These are phyloP conservation scores for Dione juno DNA, from an alignment of 2,888 invertebrate genomes.

Conservation along the genomic window DNA sequence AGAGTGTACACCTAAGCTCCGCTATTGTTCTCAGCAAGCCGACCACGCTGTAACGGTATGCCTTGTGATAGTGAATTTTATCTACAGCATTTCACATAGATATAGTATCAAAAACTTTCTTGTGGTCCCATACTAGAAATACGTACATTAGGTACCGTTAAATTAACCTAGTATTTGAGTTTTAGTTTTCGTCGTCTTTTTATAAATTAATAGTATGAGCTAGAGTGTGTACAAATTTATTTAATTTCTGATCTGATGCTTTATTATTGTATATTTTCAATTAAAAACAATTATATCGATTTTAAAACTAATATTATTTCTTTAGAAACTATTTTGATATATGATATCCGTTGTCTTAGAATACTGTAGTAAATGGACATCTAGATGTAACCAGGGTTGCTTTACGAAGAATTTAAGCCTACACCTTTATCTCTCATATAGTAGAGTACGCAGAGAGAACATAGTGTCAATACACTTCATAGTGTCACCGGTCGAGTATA, in stretches of 20 bases:
- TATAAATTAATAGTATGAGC: not conserved
- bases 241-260: too few relatives aligned
- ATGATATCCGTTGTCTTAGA: slow-evolving; percentile 29
- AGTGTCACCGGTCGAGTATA: too few relatives aligned
- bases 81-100: slow-evolving; percentile 3
- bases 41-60: slow-evolving; percentile 17
- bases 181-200: not conserved
- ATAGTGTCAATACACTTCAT: too few relatives aligned
- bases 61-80: not conserved
- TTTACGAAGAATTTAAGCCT: not conserved
- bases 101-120: slow-evolving; percentile 3
- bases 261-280: too few relatives aligned
- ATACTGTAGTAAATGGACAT: slow-evolving; percentile 21
- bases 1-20: slow-evolving; percentile 1
- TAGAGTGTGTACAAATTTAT: too few relatives aligned
- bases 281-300: too few relatives aligned
- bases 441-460: too few relatives aligned
- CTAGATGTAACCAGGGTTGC: slow-evolving; percentile 27
- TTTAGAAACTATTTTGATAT: slow-evolving; percentile 28
- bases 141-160: not conserved
- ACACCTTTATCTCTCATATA: too few relatives aligned
- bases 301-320: not conserved
- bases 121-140: not conserved
- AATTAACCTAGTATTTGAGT: not conserved
- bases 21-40: slow-evolving; percentile 9